Conservation (phyloP, 1,140 invertebrate genomes). For the Berghia stephanieae region DNA sequence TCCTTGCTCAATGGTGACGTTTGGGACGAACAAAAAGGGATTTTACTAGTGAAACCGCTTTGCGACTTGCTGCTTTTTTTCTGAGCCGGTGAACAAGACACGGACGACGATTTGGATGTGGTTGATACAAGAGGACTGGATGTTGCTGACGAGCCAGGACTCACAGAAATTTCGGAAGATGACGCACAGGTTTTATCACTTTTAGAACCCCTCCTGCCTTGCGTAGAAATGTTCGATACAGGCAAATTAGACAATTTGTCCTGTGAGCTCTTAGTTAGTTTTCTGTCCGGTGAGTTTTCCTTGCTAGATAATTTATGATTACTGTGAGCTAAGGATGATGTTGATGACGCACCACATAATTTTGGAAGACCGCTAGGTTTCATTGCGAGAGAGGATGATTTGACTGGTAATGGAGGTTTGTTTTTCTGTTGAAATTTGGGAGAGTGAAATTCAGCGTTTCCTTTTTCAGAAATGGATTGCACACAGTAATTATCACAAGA, state of each 20-base stretch:
- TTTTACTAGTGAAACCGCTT: conserved; percentile 48
- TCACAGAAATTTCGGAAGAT: conserved; percentile 32
- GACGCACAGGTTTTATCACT: conserved; percentile 24
- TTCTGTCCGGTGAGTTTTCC: too few species aligned
- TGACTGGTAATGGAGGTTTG: conserved; percentile 46
- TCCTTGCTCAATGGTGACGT: conserved; percentile 48
- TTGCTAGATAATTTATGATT: too few species aligned
- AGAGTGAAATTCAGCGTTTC: conserved; percentile 12
- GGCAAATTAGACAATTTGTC: background rate
- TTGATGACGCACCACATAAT: too few species aligned
- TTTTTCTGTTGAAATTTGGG: conserved; percentile 5
- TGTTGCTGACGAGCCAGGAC: conserved; percentile 17
- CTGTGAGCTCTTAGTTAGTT: too few species aligned
- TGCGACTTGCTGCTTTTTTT: conserved; percentile 41
- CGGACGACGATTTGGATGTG: background rate
- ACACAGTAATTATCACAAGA: conserved; percentile 17
- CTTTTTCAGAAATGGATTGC: conserved; percentile 19
- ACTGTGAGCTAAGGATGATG: too few species aligned
- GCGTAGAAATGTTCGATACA: background rate
- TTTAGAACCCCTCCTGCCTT: conserved; percentile 1
- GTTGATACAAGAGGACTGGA: conserved; percentile 18
- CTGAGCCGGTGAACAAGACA: conserved; percentile 11
- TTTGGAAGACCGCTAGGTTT: conserved; percentile 35
- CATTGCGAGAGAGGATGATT: conserved; percentile 35
- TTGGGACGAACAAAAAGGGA: conserved; percentile 34